A percentile compares a stretch with the other conserved stretches of the same genome.
phyloP scores from a whole-genome alignment of 2,797 vertebrate species.

The Epinephelus malabaricus region DNA sequence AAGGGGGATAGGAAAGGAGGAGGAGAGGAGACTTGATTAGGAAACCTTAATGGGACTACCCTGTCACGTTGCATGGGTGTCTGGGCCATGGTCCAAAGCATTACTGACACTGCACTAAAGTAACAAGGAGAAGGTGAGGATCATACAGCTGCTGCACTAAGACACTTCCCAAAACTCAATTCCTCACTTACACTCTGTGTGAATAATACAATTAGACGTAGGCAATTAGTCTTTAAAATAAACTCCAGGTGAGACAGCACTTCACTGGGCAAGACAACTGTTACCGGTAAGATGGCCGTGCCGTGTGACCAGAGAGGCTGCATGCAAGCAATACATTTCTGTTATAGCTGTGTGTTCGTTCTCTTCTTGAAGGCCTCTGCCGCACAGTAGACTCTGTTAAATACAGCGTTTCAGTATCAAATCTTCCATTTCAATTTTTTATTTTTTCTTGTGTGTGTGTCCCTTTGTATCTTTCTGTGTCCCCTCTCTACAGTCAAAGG shows the following conservation, averaged over 20 bases:
- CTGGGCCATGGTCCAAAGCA: slow-evolving; percentile 78
- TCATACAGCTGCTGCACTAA: slow-evolving; percentile 60
- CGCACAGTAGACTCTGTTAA: slow-evolving; percentile 16
- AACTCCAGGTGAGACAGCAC: slow-evolving; percentile 50
- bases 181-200: slow-evolving; percentile 43
- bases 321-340: slow-evolving; percentile 28
- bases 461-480: too few relatives aligned
- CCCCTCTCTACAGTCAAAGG: too few relatives aligned
- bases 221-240: slow-evolving; percentile 55
- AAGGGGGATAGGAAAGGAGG: slow-evolving; percentile 55
- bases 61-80: slow-evolving; percentile 77
- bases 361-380: slow-evolving; percentile 6
- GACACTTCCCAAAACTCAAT: slow-evolving; percentile 67
- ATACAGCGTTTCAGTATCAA: background rate
- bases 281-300: background rate
- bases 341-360: slow-evolving; percentile 3
- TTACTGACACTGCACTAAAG: slow-evolving; percentile 77
- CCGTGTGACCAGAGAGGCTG: slow-evolving; percentile 25
- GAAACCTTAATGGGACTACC: slow-evolving; percentile 80
- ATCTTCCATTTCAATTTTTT: too few relatives aligned
- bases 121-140: slow-evolving; percentile 77
- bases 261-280: slow-evolving; percentile 32
- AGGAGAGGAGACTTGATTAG: slow-evolving; percentile 80
- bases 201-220: slow-evolving; percentile 59
- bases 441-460: too few relatives aligned